Conservation (phyloP, 1,140 invertebrate species). For the Uloborus diversus region DNA sequence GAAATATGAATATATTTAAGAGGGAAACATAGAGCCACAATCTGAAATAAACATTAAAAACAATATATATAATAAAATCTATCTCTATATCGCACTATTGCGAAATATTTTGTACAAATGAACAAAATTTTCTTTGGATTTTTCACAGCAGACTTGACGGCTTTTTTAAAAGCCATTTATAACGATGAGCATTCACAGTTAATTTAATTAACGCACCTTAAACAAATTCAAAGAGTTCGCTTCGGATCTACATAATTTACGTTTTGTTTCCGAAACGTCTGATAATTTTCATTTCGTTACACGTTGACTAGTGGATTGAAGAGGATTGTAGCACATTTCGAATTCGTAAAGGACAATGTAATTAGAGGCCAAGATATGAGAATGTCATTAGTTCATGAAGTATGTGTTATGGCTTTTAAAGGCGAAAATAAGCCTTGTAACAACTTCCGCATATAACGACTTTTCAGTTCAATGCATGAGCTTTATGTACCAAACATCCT, state of each 20-base stretch:
- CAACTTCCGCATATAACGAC: neutral
- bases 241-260: neutral
- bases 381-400: neutral
- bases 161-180: slow-evolving; percentile 1
- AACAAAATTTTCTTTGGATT: slow-evolving; percentile 52
- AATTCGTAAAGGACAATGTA: neutral
- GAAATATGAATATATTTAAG: neutral
- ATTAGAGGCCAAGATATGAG: neutral
- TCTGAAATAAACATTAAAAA: slow-evolving; percentile 22
- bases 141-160: neutral
- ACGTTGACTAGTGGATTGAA: neutral
- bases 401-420: neutral
- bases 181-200: neutral
- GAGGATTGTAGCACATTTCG: neutral
- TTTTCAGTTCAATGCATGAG: neutral
- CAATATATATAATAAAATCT: slow-evolving; percentile 41
- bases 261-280: neutral
- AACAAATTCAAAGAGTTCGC: neutral
- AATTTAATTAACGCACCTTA: neutral
- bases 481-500: neutral
- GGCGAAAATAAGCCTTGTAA: neutral
- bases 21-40: neutral
- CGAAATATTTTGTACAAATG: slow-evolving; percentile 36
- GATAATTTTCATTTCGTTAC: neutral
- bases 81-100: slow-evolving; percentile 25